Percentiles rank a stretch among this genome's conserved stretches.
Evolutionary conservation across 2,888 invertebrate genomes (phyloP).

Genomic region (Incurvaria masculella): DNA sequence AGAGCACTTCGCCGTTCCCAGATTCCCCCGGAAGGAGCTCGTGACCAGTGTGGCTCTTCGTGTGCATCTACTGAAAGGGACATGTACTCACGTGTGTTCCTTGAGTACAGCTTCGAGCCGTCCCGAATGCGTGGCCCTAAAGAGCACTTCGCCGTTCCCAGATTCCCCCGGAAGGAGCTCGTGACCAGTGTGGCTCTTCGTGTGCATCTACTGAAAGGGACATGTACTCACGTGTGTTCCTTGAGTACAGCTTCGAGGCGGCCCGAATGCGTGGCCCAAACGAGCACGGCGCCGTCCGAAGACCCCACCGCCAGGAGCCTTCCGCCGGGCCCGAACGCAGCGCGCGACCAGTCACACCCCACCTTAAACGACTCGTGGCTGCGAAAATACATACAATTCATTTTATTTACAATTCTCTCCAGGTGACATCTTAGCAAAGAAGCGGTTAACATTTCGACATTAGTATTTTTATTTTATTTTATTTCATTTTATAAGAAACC

Average conservation of each 20-base stretch:
- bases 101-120: slow-evolving; percentile 75
- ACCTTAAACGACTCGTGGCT: slow-evolving; percentile 96
- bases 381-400: no score
- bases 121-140: slow-evolving; percentile 83
- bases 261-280: slow-evolving; percentile 83
- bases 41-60: no score
- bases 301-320: slow-evolving; percentile 90
- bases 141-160: slow-evolving; percentile 84
- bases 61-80: no score
- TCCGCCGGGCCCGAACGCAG: slow-evolving; percentile 89
- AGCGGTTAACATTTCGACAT: no score
- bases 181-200: no score
- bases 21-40: no score
- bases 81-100: no score
- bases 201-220: neutral
- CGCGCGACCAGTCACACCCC: slow-evolving; percentile 91
- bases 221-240: slow-evolving; percentile 71
- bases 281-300: slow-evolving; percentile 84
- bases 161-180: slow-evolving; percentile 90
- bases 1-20: no score
- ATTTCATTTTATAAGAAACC: no score
- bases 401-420: no score
- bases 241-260: slow-evolving; percentile 75
- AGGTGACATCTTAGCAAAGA: no score
- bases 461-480: no score